Percentiles rank a stretch among this genome's conserved stretches.
phyloP scores from a whole-genome alignment of 2,888 invertebrate species.

The Smittia sp. region DNA sequence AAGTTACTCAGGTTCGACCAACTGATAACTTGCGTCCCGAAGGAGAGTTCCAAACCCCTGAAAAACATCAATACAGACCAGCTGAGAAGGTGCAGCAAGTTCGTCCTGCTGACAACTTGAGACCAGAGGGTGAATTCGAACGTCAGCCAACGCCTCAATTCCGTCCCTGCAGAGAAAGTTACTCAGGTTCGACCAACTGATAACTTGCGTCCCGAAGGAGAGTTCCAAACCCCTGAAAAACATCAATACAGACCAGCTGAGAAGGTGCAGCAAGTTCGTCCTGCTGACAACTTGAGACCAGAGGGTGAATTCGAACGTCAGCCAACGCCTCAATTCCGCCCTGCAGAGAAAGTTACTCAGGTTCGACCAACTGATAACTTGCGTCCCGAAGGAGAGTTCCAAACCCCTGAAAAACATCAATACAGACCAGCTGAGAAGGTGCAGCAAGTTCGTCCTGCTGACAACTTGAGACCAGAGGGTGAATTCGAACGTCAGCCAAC shows the following conservation, averaged over 20 bases:
- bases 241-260: conserved; percentile 56
- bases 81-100: conserved; percentile 55
- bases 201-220: conserved; percentile 50
- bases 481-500: conserved; percentile 52
- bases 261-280: conserved; percentile 53
- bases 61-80: conserved; percentile 52
- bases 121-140: conserved; percentile 64
- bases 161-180: conserved; percentile 45
- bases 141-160: conserved; percentile 51
- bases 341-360: conserved; percentile 54
- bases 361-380: conserved; percentile 62
- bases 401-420: conserved; percentile 50
- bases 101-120: conserved; percentile 64
- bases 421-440: conserved; percentile 52
- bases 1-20: conserved; percentile 52
- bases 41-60: conserved; percentile 53
- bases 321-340: conserved; percentile 54
- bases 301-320: conserved; percentile 54
- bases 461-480: conserved; percentile 60
- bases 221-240: conserved; percentile 49
- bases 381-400: conserved; percentile 51
- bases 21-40: conserved; percentile 57
- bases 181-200: conserved; percentile 52
- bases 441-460: conserved; percentile 55
- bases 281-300: conserved; percentile 32